phyloP scores from a whole-genome alignment of 2,797 vertebrate genomes.

The Microhierax caerulescens region DNA sequence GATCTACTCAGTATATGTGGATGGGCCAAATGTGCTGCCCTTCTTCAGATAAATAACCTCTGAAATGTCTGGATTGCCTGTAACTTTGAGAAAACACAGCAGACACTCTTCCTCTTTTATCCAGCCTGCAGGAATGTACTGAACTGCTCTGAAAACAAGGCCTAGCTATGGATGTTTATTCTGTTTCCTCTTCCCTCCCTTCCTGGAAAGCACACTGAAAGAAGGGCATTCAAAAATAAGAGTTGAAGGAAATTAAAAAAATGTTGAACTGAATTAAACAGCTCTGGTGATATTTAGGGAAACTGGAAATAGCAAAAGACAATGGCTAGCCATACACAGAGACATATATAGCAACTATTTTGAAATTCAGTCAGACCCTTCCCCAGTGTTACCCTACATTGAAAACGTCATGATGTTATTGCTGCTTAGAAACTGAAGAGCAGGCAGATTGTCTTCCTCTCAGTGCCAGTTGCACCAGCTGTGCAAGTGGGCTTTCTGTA shows the following conservation, averaged over 20 bases:
- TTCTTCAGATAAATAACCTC: not conserved
- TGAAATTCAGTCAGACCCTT: not conserved
- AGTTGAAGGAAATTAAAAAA: not conserved
- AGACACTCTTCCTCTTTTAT: not conserved
- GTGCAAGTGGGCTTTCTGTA: constrained; percentile 10
- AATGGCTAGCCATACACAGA: not conserved
- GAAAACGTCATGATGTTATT: not conserved
- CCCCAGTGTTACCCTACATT: not conserved
- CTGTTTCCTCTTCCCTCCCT: constrained; percentile 17
- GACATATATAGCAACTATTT: not conserved
- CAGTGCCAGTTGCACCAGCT: not conserved
- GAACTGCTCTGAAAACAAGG: constrained; percentile 29
- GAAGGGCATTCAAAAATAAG: not conserved
- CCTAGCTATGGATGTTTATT: constrained; percentile 7
- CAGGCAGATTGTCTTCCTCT: not conserved
- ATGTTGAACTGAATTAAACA: not conserved
- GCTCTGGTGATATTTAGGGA: not conserved
- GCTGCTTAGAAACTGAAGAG: not conserved
- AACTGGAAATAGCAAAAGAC: not conserved
- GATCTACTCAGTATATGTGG: not conserved
- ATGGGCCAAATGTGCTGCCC: not conserved
- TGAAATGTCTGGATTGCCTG: not conserved
- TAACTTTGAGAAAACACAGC: not conserved
- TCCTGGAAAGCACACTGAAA: constrained; percentile 21
- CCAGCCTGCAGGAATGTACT: not conserved